phyloP scores from a whole-genome alignment of 2,888 invertebrate species.

The Toxonevra muliebris region DNA sequence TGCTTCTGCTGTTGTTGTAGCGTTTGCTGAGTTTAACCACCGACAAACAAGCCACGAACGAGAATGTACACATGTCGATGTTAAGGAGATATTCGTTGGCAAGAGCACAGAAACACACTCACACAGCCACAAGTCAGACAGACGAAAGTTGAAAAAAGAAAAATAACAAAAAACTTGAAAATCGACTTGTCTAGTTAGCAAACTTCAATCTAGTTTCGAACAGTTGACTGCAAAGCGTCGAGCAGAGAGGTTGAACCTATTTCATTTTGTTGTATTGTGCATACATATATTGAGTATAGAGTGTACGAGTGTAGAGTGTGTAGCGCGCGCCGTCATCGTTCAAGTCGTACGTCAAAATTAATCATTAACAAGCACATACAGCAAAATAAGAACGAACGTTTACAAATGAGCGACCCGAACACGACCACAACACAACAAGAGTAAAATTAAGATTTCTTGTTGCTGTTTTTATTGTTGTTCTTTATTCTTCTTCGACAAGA shows the following conservation, averaged over 20 bases:
- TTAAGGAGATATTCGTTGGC: too few relatives aligned
- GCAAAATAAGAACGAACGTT: constrained; percentile 29
- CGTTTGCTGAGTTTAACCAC: constrained; percentile 55
- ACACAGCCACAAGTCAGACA: background rate
- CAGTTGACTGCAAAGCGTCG: constrained; percentile 64
- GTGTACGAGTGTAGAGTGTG: background rate
- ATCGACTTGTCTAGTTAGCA: constrained; percentile 66
- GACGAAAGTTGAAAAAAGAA: constrained; percentile 19
- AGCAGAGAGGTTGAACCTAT: constrained; percentile 60
- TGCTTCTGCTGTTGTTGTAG: constrained; percentile 51
- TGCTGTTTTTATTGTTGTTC: background rate
- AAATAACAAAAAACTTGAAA: constrained; percentile 57
- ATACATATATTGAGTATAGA: too few relatives aligned
- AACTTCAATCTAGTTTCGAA: constrained; percentile 65
- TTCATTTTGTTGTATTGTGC: constrained; percentile 44
- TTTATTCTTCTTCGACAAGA: constrained; percentile 24
- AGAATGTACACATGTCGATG: background rate
- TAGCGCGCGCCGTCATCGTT: constrained; percentile 39
- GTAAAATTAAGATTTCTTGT: too few relatives aligned
- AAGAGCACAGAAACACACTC: background rate
- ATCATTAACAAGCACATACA: constrained; percentile 34
- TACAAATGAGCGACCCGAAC: constrained; percentile 18
- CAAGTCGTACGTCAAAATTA: constrained; percentile 36
- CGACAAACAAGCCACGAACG: constrained; percentile 57
- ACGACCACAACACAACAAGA: too few relatives aligned